Percentiles rank a stretch among this genome's conserved stretches.
These are phyloP conservation scores for Papilio elwesi DNA, from an alignment of 2,888 invertebrate species.

Conservation along the genomic window DNA sequence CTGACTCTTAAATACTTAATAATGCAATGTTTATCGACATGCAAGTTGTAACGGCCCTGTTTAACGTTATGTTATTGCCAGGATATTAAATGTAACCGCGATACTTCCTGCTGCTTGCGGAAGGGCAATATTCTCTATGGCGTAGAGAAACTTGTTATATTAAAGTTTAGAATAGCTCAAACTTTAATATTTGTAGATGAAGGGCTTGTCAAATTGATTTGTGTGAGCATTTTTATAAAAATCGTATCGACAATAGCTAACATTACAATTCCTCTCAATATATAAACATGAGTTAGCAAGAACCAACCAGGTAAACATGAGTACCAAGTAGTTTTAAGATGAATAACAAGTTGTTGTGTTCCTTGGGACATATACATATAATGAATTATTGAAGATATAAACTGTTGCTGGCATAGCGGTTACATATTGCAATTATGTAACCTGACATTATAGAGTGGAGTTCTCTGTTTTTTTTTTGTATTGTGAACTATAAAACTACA, in stretches of 20 bases:
- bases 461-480: not conserved
- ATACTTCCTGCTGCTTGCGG: conserved; percentile 54
- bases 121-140: conserved; percentile 40
- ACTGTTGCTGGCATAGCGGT: too few relatives aligned
- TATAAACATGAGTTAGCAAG: not conserved
- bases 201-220: not conserved
- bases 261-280: not conserved
- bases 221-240: not conserved
- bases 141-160: conserved; percentile 15
- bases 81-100: conserved; percentile 58
- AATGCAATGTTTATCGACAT: conserved; percentile 31
- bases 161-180: conserved; percentile 10
- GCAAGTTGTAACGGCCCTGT: conserved; percentile 22
- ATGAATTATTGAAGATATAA: not conserved
- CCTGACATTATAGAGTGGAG: not conserved
- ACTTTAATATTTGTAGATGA: not conserved
- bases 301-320: not conserved
- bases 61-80: conserved; percentile 44
- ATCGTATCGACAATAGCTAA: not conserved
- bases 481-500: not conserved
- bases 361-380: not conserved
- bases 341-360: not conserved
- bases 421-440: too few relatives aligned
- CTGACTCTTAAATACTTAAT: not conserved
- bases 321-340: not conserved